phyloP scores from a whole-genome alignment of 2,113 vertebrate species.

The Parus major region DNA sequence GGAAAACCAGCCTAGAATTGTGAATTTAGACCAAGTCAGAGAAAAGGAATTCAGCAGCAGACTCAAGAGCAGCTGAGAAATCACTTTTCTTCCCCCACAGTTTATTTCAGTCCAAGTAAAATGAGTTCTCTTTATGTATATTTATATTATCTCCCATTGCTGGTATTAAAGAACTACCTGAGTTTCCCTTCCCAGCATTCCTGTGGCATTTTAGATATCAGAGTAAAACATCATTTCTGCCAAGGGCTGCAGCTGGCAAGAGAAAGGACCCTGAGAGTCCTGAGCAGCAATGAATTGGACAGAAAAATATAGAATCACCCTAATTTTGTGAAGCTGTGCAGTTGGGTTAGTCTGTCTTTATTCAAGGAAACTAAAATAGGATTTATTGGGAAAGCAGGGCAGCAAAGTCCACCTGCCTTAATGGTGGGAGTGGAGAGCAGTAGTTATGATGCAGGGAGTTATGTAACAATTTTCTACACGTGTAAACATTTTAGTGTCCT shows the following conservation, averaged over 20 bases:
- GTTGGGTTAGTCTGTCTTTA: not conserved
- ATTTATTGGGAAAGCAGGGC: not conserved
- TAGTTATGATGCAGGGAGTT: not conserved
- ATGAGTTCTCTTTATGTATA: not conserved
- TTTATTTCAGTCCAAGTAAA: not conserved
- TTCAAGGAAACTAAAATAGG: not conserved
- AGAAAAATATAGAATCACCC: not conserved
- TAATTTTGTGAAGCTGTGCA: not conserved
- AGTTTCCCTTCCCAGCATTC: not conserved
- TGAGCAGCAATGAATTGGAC: not conserved
- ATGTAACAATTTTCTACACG: not conserved
- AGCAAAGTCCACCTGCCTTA: not conserved
- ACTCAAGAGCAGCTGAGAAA: not conserved
- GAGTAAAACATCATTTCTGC: not conserved
- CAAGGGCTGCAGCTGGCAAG: not conserved
- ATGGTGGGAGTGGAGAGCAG: not conserved
- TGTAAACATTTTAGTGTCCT: not conserved
- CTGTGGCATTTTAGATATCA: not conserved
- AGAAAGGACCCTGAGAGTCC: not conserved
- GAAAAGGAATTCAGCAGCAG: not conserved
- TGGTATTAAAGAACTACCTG: not conserved
- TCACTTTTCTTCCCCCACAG: not conserved
- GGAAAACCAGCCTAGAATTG: not conserved
- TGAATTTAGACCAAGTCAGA: not conserved
- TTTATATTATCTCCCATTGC: not conserved